These are phyloP conservation scores for Caenorhabditis sp. DNA, from an alignment of 2,888 invertebrate genomes.

Conservation along the genomic window DNA sequence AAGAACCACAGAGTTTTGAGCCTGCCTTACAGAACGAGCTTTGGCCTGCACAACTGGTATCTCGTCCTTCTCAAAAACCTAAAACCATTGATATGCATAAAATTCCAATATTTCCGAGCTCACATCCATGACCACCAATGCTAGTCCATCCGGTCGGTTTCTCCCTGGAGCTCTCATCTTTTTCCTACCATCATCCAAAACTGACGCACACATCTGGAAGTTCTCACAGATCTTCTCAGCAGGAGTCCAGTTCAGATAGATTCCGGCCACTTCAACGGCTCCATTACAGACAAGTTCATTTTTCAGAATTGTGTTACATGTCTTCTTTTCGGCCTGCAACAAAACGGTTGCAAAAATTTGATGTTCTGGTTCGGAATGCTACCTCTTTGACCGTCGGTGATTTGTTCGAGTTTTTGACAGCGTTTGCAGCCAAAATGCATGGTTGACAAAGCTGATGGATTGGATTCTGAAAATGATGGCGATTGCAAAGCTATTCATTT, in stretches of 20 bases:
- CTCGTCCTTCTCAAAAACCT: conserved; percentile 39
- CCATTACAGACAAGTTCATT: conserved; percentile 50
- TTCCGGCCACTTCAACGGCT: conserved; percentile 49
- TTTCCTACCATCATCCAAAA: conserved; percentile 11
- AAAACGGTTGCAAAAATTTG: not conserved
- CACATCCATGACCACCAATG: conserved; percentile 17
- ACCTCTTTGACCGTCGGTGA: conserved; percentile 49
- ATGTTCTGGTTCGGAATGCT: not conserved
- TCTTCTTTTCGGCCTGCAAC: conserved; percentile 46
- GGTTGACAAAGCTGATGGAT: conserved; percentile 49
- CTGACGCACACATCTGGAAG: conserved; percentile 28
- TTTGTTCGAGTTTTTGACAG: conserved; percentile 49
- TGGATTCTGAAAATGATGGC: conserved; percentile 35
- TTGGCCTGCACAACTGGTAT: conserved; percentile 1
- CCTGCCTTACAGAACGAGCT: conserved; percentile 22
- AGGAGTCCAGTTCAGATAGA: conserved; percentile 49
- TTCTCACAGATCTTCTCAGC: conserved; percentile 45
- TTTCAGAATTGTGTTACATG: conserved; percentile 41
- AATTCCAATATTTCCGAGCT: conserved; percentile 6
- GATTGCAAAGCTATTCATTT: no score
- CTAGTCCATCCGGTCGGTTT: conserved; percentile 30
- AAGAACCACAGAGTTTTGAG: not conserved
- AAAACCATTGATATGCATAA: not conserved
- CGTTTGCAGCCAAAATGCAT: conserved; percentile 37
- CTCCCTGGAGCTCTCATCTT: conserved; percentile 29